Conservation (phyloP, 2,797 vertebrate genomes). For the Vireo griseus region DNA sequence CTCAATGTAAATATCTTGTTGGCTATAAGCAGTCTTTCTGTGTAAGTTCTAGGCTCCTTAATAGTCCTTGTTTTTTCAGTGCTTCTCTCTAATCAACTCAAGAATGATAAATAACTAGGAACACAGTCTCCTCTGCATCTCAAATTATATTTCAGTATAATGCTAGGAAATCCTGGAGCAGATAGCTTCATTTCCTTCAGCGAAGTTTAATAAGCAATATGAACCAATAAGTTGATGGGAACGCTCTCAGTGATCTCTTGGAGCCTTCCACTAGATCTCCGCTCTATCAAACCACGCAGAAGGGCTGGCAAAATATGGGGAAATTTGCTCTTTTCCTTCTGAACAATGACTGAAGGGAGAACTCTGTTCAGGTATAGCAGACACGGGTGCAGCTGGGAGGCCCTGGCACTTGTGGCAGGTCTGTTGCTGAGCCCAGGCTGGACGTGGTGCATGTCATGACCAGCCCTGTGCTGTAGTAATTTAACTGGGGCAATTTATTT, state of each 20-base stretch:
- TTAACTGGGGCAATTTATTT: not conserved
- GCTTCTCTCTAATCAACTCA: not conserved
- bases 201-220: not conserved
- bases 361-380: not conserved
- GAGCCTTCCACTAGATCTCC: not conserved
- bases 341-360: not conserved
- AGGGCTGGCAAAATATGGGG: not conserved
- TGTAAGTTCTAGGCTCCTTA: not conserved
- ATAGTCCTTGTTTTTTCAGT: not conserved
- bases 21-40: not conserved
- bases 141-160: not conserved
- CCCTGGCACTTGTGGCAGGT: not conserved
- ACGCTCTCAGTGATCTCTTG: not conserved
- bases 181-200: not conserved
- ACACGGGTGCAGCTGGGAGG: not conserved
- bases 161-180: not conserved
- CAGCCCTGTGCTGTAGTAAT: rapidly evolving
- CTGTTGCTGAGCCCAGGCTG: not conserved
- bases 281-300: not conserved
- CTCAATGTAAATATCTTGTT: not conserved
- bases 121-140: not conserved
- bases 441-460: not conserved
- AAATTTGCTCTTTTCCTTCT: not conserved
- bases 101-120: not conserved
- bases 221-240: not conserved